These are phyloP conservation scores for Mesocentrotus franciscanus DNA, from an alignment of 53 echinoderm and acorn worm genomes.

Conservation along the genomic window DNA sequence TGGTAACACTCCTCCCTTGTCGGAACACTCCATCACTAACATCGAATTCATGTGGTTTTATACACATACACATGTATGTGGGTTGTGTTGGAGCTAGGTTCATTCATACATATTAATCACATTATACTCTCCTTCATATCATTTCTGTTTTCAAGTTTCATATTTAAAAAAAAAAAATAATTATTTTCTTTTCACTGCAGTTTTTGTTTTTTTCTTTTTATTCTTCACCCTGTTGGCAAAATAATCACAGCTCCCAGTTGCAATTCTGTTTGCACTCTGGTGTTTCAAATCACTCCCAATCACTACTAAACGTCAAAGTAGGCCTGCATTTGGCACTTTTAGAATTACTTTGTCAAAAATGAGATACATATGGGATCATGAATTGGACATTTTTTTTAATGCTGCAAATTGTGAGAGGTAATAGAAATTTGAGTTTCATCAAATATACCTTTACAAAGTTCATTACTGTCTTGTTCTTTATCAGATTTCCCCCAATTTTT, in stretches of 20 bases:
- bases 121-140: not conserved
- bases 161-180: too few species aligned
- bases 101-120: not conserved
- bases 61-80: not conserved
- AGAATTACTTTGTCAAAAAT: not conserved
- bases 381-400: not conserved
- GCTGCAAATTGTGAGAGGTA: not conserved
- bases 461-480: too few species aligned
- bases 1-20: not conserved
- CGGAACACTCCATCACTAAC: not conserved
- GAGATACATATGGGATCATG: not conserved
- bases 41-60: not conserved
- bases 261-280: not conserved
- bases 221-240: not conserved
- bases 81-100: conserved; percentile 1
- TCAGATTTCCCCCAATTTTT: too few species aligned
- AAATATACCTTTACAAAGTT: too few species aligned
- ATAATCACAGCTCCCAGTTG: not conserved
- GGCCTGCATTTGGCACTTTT: not conserved
- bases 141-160: not conserved
- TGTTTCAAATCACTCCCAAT: not conserved
- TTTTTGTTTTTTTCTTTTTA: not conserved
- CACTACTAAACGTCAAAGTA: not conserved
- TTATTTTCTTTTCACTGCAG: not conserved
- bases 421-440: too few species aligned